Conservation (phyloP, 92 coral and sea anemone genomes). For the Paramuricea clavata region DNA sequence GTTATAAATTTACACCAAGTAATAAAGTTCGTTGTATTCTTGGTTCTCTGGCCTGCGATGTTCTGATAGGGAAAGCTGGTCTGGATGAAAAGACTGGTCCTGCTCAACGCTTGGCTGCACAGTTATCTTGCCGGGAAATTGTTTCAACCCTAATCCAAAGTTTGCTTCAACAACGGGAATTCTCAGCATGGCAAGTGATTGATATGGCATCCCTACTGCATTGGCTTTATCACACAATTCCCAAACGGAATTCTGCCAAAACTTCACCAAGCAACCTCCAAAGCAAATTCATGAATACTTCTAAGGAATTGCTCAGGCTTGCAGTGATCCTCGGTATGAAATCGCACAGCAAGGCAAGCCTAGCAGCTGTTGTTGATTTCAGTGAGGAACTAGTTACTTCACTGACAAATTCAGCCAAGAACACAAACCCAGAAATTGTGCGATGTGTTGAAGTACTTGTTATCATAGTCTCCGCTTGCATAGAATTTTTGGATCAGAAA, state of each 20-base stretch:
- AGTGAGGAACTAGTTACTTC: conserved; percentile 11
- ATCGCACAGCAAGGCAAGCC: neutral
- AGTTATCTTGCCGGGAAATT: conserved; percentile 22
- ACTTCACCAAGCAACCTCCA: neutral
- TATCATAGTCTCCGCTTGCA: neutral
- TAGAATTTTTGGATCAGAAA: conserved; percentile 20
- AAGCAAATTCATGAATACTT: neutral
- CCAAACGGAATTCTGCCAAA: neutral
- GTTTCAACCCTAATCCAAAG: conserved; percentile 21
- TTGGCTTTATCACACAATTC: conserved; percentile 30
- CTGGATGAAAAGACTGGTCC: neutral
- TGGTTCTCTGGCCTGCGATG: conserved; percentile 41
- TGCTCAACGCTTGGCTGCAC: neutral
- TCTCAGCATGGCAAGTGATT: conserved; percentile 34
- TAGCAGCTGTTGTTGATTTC: conserved; percentile 1
- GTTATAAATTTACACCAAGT: conserved; percentile 11
- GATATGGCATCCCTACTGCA: conserved; percentile 23
- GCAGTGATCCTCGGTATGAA: neutral
- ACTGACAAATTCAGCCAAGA: neutral
- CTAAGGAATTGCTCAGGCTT: conserved; percentile 14
- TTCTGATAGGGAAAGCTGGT: neutral
- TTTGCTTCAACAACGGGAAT: conserved; percentile 9
- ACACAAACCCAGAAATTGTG: neutral
- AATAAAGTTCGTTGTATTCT: conserved; percentile 38
- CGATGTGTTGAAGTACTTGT: conserved; percentile 2